Conservation (phyloP, 2,888 invertebrate species). For the Drosophila eohydei region DNA sequence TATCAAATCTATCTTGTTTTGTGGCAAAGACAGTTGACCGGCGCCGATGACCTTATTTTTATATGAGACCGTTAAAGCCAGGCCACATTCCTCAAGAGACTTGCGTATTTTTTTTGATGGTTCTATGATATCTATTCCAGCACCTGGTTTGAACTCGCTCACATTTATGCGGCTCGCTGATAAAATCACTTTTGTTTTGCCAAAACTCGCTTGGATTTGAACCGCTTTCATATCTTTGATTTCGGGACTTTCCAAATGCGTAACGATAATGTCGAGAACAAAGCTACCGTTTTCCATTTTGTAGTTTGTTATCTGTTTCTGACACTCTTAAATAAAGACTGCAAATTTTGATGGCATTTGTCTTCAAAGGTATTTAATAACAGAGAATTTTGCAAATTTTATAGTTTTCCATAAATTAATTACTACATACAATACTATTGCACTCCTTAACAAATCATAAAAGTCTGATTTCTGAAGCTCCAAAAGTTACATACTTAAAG, state of each 20-base stretch:
- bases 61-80: slow-evolving; percentile 65
- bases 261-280: slow-evolving; percentile 72
- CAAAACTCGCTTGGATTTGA: slow-evolving; percentile 59
- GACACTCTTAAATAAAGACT: not conserved
- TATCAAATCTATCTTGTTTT: slow-evolving; percentile 56
- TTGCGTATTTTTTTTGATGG: slow-evolving; percentile 55
- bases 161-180: slow-evolving; percentile 77
- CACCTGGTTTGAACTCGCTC: slow-evolving; percentile 71
- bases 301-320: not conserved
- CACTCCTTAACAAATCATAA: not conserved
- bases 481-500: not conserved
- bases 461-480: not conserved
- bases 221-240: slow-evolving; percentile 45
- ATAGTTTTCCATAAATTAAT: not conserved
- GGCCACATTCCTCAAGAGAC: slow-evolving; percentile 62
- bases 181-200: slow-evolving; percentile 47
- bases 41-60: slow-evolving; percentile 53
- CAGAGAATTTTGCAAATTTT: slow-evolving; percentile 16
- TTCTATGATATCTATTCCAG: slow-evolving; percentile 58
- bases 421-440: not conserved
- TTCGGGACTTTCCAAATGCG: slow-evolving; percentile 54
- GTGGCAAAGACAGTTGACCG: slow-evolving; percentile 63
- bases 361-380: not conserved
- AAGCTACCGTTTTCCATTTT: slow-evolving; percentile 40
- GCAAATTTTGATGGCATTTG: slow-evolving; percentile 6